Conservation (phyloP, 2,113 vertebrate genomes). For the Vidua chalybeata region DNA sequence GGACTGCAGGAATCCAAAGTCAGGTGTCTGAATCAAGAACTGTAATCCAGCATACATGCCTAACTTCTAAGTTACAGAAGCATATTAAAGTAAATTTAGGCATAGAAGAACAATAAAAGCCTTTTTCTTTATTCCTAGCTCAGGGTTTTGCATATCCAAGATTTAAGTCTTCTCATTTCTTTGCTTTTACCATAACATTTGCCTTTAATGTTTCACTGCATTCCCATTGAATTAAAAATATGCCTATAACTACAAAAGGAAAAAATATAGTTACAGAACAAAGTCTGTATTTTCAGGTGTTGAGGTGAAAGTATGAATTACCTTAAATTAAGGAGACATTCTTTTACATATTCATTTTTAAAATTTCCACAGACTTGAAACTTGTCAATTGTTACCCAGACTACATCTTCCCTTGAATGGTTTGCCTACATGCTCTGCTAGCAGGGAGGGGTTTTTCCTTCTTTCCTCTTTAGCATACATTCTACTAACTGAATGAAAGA, state of each 20-base stretch:
- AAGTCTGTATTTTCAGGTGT: not conserved
- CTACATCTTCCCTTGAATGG: not conserved
- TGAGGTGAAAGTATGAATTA: slow-evolving; percentile 5
- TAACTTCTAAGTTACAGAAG: not conserved
- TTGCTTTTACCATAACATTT: not conserved
- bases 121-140: not conserved
- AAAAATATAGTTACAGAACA: not conserved
- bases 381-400: not conserved
- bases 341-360: not conserved
- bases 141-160: not conserved
- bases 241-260: not conserved
- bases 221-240: not conserved
- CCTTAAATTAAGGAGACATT: not conserved
- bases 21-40: not conserved
- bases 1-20: not conserved
- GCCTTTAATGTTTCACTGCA: not conserved
- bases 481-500: not conserved
- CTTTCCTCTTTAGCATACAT: not conserved
- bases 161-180: not conserved
- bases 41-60: not conserved
- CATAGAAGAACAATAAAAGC: not conserved
- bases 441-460: not conserved
- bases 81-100: not conserved
- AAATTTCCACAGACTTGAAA: not conserved
- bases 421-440: not conserved